Evolutionary conservation across 2,113 vertebrate genomes (phyloP), one percentile per base, ranked within the genome.

Genomic region (Datnioides undecimradiatus): DNA sequence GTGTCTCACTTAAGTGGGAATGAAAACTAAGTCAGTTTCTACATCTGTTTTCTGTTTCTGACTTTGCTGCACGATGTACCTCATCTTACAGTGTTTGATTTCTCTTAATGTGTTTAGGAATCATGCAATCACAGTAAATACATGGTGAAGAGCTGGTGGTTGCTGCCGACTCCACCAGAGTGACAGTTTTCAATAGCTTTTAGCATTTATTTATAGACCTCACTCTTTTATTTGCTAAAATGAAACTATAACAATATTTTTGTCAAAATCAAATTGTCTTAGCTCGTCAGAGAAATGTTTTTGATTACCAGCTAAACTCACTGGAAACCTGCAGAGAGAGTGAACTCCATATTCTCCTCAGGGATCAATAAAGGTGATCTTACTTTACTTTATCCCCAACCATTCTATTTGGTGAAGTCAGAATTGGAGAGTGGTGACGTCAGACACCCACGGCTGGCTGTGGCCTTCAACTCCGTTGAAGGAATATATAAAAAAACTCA

Each of bases 1-100:
- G 60, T 40, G 36, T 80, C 80, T 85, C 59, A 57, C 64, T 83
- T 57, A 57, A 73, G 67, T 76, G 67, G 38, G 82, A 87, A 80
- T 38, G 29, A 79, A 49, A 55, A 52, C 9, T 62, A 62, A 23
- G 33, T 74, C 21, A 19, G 34, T 52, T 70, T 40, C 13, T 33
- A 3, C 3, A 25, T 46, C 10, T 58, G 16, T 19, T 5, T 57
- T 5, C 36, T n/a, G 9, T 62, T 63, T 14, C 17, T 13, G 10
- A 27, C 29, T 63, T 69, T 63, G 8, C 55, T 48, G 21, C 14
- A 63, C 1, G 3, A 27, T 21, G 21, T 17, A 19, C 6, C 0
- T 1, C n/a, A 75, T 58, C n/a, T 43, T 43, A 27, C 21, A 12
- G 43, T 59, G 2, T 41, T 12, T 27, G 57, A 48, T 60, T 63